These are phyloP conservation scores for Sorex fumeus DNA, from an alignment of 2,113 vertebrate species.

Conservation along the genomic window DNA sequence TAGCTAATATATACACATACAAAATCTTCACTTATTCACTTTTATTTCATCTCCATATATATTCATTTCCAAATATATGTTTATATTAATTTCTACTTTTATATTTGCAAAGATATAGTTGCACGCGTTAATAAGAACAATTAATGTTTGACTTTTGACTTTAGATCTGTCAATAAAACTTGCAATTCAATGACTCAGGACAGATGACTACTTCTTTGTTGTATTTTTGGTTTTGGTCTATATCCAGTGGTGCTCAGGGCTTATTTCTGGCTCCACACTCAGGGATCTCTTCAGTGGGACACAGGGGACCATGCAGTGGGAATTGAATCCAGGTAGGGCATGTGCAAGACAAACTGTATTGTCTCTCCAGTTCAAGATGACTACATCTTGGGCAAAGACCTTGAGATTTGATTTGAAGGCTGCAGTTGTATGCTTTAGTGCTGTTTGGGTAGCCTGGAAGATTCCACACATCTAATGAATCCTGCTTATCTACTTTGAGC, in stretches of 20 bases:
- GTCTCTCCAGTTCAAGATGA: no score
- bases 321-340: not conserved
- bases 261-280: no score
- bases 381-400: not conserved
- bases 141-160: not conserved
- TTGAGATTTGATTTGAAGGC: not conserved
- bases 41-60: not conserved
- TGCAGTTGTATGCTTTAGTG: not conserved
- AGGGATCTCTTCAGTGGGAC: no score
- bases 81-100: not conserved
- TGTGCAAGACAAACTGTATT: no score
- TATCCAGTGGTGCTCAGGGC: not conserved
- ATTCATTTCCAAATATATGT: not conserved
- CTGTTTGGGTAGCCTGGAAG: not conserved
- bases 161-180: not conserved
- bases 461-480: not conserved
- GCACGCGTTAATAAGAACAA: conserved; percentile 1
- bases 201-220: not conserved
- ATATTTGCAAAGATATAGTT: not conserved
- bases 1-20: not conserved
- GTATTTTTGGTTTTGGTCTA: not conserved
- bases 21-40: not conserved
- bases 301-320: not conserved
- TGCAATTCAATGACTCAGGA: not conserved
- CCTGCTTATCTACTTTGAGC: not conserved